phyloP scores from a whole-genome alignment of 2,113 vertebrate genomes.

The Panthera leo region DNA sequence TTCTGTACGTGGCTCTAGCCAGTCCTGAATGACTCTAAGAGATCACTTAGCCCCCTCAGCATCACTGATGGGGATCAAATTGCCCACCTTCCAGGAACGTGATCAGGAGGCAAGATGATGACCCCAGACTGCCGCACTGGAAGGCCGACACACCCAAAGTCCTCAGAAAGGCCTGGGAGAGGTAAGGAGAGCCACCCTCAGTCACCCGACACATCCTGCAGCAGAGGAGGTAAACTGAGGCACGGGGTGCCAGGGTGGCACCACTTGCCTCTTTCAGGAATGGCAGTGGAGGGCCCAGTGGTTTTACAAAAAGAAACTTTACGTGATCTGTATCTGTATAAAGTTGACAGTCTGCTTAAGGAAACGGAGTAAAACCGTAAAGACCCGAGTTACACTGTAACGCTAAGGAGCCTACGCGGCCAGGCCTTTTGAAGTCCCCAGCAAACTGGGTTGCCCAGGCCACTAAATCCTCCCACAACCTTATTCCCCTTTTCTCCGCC shows the following conservation, averaged over 20 bases:
- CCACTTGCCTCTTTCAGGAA: background rate
- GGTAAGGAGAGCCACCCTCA: background rate
- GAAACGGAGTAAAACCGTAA: background rate
- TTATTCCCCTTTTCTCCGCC: background rate
- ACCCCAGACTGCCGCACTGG: fast-evolving
- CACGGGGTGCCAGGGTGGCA: background rate
- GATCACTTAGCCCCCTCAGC: background rate
- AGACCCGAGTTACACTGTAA: background rate
- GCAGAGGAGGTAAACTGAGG: background rate
- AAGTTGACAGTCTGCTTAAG: background rate
- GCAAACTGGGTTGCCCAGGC: background rate
- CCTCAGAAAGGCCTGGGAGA: background rate
- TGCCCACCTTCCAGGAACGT: background rate
- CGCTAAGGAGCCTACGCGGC: background rate
- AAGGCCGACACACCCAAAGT: background rate
- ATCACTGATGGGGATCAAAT: background rate
- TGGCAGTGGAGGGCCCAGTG: background rate
- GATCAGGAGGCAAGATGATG: background rate
- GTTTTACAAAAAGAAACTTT: background rate
- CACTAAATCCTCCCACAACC: background rate
- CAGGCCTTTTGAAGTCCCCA: background rate
- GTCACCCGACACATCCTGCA: background rate
- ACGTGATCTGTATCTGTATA: background rate
- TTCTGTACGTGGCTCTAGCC: background rate
- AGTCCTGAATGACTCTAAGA: background rate